phyloP scores from a whole-genome alignment of 2,888 invertebrate species.

The Leptopilina drosophilae region DNA sequence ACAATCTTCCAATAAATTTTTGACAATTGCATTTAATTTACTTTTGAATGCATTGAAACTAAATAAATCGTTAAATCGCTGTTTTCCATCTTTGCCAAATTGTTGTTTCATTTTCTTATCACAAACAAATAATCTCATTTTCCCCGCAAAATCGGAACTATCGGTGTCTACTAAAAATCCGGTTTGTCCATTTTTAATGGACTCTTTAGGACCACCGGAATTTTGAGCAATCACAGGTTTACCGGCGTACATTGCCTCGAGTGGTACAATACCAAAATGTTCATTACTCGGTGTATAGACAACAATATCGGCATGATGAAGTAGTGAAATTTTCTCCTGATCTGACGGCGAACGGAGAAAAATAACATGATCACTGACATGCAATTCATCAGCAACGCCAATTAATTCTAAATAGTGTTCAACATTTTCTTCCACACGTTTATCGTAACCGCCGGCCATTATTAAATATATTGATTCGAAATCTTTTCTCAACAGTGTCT shows the following conservation, averaged over 20 bases:
- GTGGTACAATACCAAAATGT: constrained; percentile 99
- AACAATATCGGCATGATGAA: constrained; percentile 87
- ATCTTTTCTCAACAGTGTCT: constrained; percentile 79
- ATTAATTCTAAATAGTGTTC: constrained; percentile 89
- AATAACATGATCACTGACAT: constrained; percentile 85
- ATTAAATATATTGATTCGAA: constrained; percentile 88
- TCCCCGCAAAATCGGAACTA: constrained; percentile 85
- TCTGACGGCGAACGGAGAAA: constrained; percentile 94
- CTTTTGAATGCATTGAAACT: constrained; percentile 89
- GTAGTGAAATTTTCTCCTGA: constrained; percentile 87
- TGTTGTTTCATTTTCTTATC: constrained; percentile 81
- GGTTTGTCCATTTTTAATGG: constrained; percentile 87
- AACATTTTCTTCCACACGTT: constrained; percentile 90
- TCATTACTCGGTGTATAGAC: constrained; percentile 98
- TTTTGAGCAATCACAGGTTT: constrained; percentile 97
- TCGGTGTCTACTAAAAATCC: constrained; percentile 86
- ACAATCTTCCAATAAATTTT: not conserved
- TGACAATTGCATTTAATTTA: constrained; percentile 79
- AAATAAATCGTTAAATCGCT: constrained; percentile 87
- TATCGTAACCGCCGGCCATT: constrained; percentile 98
- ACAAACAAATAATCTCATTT: constrained; percentile 84
- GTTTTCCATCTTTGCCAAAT: constrained; percentile 87
- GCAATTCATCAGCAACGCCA: constrained; percentile 81
- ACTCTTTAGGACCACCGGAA: constrained; percentile 97
- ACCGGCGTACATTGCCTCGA: constrained; percentile 97